Percentiles rank a stretch among this genome's conserved stretches.
These are phyloP conservation scores for Junonia oenone DNA, from an alignment of 2,888 invertebrate species.

Conservation along the genomic window DNA sequence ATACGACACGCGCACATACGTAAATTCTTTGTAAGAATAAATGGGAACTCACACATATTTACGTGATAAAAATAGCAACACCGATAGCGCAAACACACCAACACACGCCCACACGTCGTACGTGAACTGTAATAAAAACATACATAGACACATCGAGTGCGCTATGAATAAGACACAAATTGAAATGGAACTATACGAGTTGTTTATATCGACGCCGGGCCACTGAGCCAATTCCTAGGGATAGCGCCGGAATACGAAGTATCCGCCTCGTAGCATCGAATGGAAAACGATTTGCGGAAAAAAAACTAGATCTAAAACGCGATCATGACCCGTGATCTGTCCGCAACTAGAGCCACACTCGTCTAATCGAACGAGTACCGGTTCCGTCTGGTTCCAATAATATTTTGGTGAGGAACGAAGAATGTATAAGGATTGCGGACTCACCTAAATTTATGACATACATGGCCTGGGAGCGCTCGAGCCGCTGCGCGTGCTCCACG, in stretches of 20 bases:
- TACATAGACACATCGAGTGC: constrained; percentile 54
- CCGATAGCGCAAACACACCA: constrained; percentile 76
- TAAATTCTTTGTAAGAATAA: constrained; percentile 35
- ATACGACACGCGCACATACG: constrained; percentile 54
- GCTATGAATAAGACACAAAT: constrained; percentile 68
- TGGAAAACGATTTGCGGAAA: constrained; percentile 47
- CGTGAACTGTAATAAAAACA: constrained; percentile 76
- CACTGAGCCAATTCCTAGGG: constrained; percentile 30
- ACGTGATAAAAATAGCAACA: constrained; percentile 61
- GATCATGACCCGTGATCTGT: constrained; percentile 30
- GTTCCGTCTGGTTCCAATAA: constrained; percentile 65
- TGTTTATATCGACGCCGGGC: constrained; percentile 46
- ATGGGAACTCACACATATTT: constrained; percentile 42
- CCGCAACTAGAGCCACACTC: constrained; percentile 36
- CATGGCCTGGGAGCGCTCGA: constrained; percentile 78
- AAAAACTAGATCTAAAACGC: constrained; percentile 44
- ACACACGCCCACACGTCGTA: constrained; percentile 73
- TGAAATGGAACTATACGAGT: constrained; percentile 62
- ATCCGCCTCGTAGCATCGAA: constrained; percentile 36
- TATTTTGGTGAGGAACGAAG: constrained; percentile 47
- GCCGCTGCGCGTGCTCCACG: constrained; percentile 74
- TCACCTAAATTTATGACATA: constrained; percentile 80
- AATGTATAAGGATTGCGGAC: constrained; percentile 58
- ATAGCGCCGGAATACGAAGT: constrained; percentile 23
- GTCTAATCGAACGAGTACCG: constrained; percentile 51